A percentile compares a stretch with the other conserved stretches of the same genome.
Conservation (phyloP, 2,797 vertebrate species). For the Malacoraja senta region DNA sequence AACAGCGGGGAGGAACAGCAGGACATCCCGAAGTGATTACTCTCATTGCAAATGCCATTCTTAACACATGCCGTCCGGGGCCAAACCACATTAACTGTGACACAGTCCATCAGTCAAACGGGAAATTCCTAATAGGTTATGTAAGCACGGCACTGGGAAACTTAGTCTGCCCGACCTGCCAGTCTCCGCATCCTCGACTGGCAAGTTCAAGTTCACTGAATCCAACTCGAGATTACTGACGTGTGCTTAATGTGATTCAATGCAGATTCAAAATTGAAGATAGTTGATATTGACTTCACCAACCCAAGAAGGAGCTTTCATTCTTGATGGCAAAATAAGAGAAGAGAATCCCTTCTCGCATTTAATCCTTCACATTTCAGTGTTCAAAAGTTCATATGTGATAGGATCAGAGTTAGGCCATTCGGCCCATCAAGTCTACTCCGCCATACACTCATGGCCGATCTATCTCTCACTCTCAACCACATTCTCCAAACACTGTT, state of each 20-base stretch:
- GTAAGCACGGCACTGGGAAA: not conserved
- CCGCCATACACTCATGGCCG: too few relatives aligned
- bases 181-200: not conserved
- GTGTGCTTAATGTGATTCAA: too few relatives aligned
- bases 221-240: not conserved
- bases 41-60: not conserved
- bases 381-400: not conserved
- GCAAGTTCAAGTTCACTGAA: not conserved
- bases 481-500: too few relatives aligned
- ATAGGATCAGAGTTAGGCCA: too few relatives aligned
- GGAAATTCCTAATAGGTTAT: not conserved
- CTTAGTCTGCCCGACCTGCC: not conserved
- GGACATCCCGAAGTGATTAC: not conserved
- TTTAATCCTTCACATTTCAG: not conserved
- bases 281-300: not conserved
- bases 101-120: conserved; percentile 1
- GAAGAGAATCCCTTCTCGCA: not conserved
- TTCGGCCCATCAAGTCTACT: too few relatives aligned
- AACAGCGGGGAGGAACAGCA: not conserved
- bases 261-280: not conserved
- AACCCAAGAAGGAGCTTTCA: not conserved
- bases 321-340: not conserved
- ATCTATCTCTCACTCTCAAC: too few relatives aligned
- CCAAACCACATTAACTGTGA: not conserved
- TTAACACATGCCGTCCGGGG: not conserved